Percentiles rank a stretch among this genome's conserved stretches.
Evolutionary conservation across 2,113 vertebrate genomes (phyloP).

Genomic region (Parus major): DNA sequence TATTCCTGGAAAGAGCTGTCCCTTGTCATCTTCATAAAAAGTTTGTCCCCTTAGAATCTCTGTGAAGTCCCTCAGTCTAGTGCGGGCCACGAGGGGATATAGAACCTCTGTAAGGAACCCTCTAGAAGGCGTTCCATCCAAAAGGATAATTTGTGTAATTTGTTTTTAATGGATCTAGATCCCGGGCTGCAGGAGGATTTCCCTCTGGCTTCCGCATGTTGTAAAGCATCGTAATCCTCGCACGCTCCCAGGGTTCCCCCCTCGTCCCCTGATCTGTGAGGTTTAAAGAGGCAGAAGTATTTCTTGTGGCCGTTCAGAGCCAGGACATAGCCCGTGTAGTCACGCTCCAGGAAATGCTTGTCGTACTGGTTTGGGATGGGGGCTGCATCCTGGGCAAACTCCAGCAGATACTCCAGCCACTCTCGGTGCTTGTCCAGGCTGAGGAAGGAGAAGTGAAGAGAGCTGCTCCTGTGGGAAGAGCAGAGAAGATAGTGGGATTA

Average conservation of each 20-base stretch:
- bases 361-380: constrained; percentile 87
- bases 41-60: constrained; percentile 22
- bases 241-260: constrained; percentile 65
- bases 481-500: not conserved
- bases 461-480: constrained; percentile 81
- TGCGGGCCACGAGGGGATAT: constrained; percentile 90
- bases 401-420: constrained; percentile 90
- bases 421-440: constrained; percentile 92
- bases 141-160: constrained; percentile 89
- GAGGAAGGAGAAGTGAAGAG: constrained; percentile 96
- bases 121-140: constrained; percentile 98
- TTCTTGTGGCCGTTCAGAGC: constrained; percentile 96
- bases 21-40: constrained; percentile 45
- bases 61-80: constrained; percentile 79
- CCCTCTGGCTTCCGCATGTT: constrained; percentile 68
- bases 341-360: constrained; percentile 79
- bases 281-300: constrained; percentile 96
- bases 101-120: constrained; percentile 92
- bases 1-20: constrained; percentile 59
- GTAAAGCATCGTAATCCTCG: constrained; percentile 73
- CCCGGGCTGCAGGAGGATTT: constrained; percentile 77
- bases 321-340: constrained; percentile 93
- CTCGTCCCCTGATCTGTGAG: constrained; percentile 83
- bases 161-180: constrained; percentile 84
- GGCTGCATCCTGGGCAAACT: constrained; percentile 86